These are phyloP conservation scores for Tanypteryx hageni DNA, from an alignment of 2,888 invertebrate species.

Conservation along the genomic window DNA sequence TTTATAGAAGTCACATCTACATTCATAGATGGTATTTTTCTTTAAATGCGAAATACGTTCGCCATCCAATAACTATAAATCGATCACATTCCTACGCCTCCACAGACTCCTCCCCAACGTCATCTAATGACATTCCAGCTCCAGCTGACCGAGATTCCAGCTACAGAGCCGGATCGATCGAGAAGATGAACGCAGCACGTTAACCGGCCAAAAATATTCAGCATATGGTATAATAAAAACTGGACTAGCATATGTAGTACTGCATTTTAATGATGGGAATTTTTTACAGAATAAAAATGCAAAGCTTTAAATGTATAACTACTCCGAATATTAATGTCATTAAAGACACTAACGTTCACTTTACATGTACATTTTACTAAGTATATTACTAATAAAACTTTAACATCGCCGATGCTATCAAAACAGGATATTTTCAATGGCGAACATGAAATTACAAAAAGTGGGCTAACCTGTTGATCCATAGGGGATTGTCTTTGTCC, in stretches of 20 bases:
- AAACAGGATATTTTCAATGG: not conserved
- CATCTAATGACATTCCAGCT: slow-evolving; percentile 56
- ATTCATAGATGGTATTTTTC: not conserved
- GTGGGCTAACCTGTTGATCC: slow-evolving; percentile 49
- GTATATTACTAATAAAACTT: not conserved
- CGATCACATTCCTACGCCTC: slow-evolving; percentile 55
- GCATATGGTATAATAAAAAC: slow-evolving; percentile 28
- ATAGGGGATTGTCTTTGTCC: slow-evolving; percentile 45
- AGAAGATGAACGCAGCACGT: slow-evolving; percentile 35
- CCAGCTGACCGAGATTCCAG: slow-evolving; percentile 56
- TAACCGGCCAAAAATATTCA: slow-evolving; percentile 39
- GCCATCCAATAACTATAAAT: not conserved
- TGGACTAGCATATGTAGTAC: not conserved
- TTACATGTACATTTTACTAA: not conserved
- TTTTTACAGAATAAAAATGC: not conserved
- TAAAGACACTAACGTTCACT: not conserved
- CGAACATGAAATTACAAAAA: not conserved
- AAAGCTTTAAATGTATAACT: not conserved
- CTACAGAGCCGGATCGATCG: slow-evolving; percentile 43
- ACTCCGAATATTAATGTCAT: not conserved
- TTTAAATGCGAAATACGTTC: not conserved
- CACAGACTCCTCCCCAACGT: slow-evolving; percentile 39
- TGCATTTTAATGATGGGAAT: not conserved
- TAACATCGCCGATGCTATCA: not conserved
- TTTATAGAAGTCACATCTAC: not conserved